Evolutionary conservation across 1,140 invertebrate species (phyloP).

Genomic region (Apis dorsata): DNA sequence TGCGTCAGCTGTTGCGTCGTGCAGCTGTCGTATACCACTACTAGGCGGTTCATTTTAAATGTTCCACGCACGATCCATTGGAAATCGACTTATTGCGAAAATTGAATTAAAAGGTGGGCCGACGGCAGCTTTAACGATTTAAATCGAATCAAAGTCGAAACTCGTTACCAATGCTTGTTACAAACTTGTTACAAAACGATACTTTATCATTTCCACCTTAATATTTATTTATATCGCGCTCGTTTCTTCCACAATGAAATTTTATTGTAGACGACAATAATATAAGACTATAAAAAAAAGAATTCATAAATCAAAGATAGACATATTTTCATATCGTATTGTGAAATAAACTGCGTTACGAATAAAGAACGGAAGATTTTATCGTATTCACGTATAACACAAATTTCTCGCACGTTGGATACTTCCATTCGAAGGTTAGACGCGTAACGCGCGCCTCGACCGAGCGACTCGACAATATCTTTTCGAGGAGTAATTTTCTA

Average conservation of each 20-base stretch:
- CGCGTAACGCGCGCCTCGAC: not conserved
- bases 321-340: not conserved
- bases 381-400: no score
- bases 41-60: slow-evolving; percentile 36
- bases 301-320: not conserved
- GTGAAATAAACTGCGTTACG: not conserved
- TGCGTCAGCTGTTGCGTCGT: slow-evolving; percentile 68
- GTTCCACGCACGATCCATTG: not conserved
- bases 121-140: not conserved
- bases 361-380: no score
- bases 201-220: no score
- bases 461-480: not conserved
- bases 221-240: no score
- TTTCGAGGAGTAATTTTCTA: slow-evolving; percentile 22
- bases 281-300: no score
- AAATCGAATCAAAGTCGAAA: not conserved
- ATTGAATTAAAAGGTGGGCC: not conserved
- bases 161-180: not conserved
- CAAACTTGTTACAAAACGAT: no score
- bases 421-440: no score
- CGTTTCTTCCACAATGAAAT: no score
- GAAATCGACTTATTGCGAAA: not conserved
- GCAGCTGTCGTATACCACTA: slow-evolving; percentile 56
- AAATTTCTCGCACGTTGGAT: no score
- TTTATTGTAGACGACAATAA: no score